Conservation (phyloP, 1,140 invertebrate species). For the Zaprionus lachaisei region DNA sequence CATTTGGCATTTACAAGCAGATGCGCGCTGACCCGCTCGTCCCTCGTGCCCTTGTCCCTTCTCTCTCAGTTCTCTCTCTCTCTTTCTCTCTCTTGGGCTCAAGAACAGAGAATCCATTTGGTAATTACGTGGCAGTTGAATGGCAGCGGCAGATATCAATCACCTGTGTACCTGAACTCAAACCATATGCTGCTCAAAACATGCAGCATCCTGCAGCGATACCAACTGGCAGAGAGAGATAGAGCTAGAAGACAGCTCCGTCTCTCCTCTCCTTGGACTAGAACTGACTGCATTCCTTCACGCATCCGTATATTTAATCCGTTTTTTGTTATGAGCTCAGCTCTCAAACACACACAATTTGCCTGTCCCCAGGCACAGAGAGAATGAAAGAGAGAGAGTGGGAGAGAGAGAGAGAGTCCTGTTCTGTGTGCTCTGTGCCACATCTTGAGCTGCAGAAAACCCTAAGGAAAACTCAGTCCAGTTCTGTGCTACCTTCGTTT, state of each 20-base stretch:
- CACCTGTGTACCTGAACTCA: conserved; percentile 23
- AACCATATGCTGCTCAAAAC: conserved; percentile 17
- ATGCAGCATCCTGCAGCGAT: conserved; percentile 18
- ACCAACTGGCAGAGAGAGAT: neutral
- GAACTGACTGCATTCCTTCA: conserved; percentile 50
- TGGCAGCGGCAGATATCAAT: conserved; percentile 38
- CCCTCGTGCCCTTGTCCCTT: neutral
- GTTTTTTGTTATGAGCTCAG: conserved; percentile 52
- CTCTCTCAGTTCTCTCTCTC: neutral
- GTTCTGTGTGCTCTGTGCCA: neutral
- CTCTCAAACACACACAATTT: conserved; percentile 20
- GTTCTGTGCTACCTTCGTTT: neutral
- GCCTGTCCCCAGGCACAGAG: neutral
- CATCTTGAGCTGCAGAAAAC: conserved; percentile 22
- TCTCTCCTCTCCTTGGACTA: neutral
- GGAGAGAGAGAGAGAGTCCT: neutral
- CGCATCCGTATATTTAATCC: conserved; percentile 54
- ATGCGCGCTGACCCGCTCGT: neutral
- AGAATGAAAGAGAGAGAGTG: too few relatives aligned
- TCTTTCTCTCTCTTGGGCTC: neutral
- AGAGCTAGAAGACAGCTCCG: neutral
- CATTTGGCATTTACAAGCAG: conserved; percentile 34
- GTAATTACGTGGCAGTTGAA: conserved; percentile 40
- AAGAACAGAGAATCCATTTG: conserved; percentile 33
- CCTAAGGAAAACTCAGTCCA: conserved; percentile 19